Conservation (phyloP, 2,797 vertebrate species). For the Bradypodion pumilum region DNA sequence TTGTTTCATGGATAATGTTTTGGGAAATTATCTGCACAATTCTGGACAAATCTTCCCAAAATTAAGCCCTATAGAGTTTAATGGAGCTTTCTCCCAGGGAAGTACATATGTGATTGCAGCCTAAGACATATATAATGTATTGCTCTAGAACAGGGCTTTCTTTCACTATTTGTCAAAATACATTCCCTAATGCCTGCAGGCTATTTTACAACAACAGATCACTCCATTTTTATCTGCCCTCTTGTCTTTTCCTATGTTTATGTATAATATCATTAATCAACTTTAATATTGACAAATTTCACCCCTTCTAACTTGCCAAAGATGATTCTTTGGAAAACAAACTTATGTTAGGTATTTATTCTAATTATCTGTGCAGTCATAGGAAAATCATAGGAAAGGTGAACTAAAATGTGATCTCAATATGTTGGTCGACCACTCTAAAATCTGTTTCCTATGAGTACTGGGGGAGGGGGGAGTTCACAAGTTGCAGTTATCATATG, state of each 20-base stretch:
- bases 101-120: background rate
- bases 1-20: conserved; percentile 21
- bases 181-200: background rate
- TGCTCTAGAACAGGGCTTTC: background rate
- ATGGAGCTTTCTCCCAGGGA: background rate
- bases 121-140: background rate
- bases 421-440: conserved; percentile 12
- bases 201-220: background rate
- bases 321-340: background rate
- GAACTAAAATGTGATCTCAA: background rate
- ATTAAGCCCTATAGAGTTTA: background rate
- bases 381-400: background rate
- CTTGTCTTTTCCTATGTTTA: background rate
- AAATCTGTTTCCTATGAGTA: conserved; percentile 5
- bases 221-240: background rate
- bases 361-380: background rate
- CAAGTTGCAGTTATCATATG: conserved; percentile 23
- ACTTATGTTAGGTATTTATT: background rate
- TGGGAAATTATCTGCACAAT: conserved; percentile 36
- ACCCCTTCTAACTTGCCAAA: background rate
- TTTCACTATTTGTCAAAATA: conserved; percentile 25
- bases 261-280: conserved; percentile 10
- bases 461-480: background rate
- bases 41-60: conserved; percentile 9
- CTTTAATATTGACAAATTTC: background rate